phyloP scores from a whole-genome alignment of 2,797 vertebrate species.

The Takifugu rubripes region DNA sequence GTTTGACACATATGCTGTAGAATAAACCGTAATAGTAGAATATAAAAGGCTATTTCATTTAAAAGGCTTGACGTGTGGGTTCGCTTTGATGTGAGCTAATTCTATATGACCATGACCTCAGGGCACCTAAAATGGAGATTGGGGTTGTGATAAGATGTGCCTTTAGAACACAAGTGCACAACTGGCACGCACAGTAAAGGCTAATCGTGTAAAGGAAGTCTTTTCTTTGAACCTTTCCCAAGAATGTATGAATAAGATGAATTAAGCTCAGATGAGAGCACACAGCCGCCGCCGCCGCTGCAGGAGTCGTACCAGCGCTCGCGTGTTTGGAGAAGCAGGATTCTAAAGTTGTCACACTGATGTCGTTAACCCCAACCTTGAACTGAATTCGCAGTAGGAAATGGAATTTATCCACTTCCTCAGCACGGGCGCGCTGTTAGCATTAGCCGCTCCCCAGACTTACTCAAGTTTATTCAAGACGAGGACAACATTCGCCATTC shows the following conservation, averaged over 20 bases:
- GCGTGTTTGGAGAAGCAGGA: background rate
- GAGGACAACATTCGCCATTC: constrained; percentile 56
- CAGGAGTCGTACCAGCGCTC: constrained; percentile 4
- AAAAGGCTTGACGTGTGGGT: constrained; percentile 59
- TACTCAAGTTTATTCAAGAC: constrained; percentile 53
- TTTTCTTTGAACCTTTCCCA: constrained; percentile 62
- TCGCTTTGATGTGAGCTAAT: constrained; percentile 74
- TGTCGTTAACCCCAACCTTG: too few relatives aligned
- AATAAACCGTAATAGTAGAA: constrained; percentile 60
- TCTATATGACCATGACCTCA: constrained; percentile 70
- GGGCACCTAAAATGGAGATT: constrained; percentile 68
- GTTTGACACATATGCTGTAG: background rate
- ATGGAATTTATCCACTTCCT: constrained; percentile 15
- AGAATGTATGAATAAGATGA: constrained; percentile 47
- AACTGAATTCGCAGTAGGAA: background rate
- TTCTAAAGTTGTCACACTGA: background rate
- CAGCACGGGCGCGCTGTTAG: constrained; percentile 49
- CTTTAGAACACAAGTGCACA: constrained; percentile 56
- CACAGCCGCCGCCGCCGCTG: constrained; percentile 4
- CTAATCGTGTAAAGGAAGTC: constrained; percentile 51
- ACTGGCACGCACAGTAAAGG: constrained; percentile 42
- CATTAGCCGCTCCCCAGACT: constrained; percentile 26
- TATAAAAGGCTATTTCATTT: constrained; percentile 67
- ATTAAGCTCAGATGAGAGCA: constrained; percentile 37
- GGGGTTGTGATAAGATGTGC: constrained; percentile 62